Evolutionary conservation across 2,797 vertebrate genomes (phyloP).

Genomic region (Lagodon rhomboides): DNA sequence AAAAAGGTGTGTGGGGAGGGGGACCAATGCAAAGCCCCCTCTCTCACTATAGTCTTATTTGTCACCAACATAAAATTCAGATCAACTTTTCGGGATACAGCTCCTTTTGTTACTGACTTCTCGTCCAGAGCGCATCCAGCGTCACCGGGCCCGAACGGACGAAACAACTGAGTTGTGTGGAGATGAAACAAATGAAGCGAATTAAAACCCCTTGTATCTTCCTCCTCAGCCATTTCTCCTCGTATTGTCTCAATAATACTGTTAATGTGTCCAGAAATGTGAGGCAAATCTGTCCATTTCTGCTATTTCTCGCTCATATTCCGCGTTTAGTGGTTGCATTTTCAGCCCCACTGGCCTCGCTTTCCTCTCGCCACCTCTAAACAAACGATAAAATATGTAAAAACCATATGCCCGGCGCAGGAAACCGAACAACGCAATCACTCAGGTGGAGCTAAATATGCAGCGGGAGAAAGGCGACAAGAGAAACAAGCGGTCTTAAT

Average conservation of each 20-base stretch:
- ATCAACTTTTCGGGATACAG: conserved; percentile 44
- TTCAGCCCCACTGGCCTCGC: neutral
- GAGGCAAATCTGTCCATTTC: too few relatives aligned
- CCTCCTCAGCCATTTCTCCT: neutral
- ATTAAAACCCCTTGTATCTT: neutral
- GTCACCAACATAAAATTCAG: conserved; percentile 76
- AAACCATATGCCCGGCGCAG: conserved; percentile 1
- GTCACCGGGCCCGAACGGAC: neutral
- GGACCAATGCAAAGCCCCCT: conserved; percentile 42
- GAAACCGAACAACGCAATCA: conserved; percentile 40
- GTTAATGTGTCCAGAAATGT: neutral
- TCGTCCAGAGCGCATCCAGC: neutral
- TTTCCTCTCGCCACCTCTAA: conserved; percentile 1
- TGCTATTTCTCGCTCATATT: neutral
- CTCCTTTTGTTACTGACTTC: conserved; percentile 38
- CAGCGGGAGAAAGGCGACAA: conserved; percentile 57
- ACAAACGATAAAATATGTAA: conserved; percentile 17
- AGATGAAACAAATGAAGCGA: neutral
- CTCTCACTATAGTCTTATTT: conserved; percentile 88
- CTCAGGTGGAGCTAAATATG: conserved; percentile 50
- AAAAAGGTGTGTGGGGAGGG: conserved; percentile 34
- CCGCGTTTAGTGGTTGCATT: neutral
- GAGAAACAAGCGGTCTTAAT: conserved; percentile 76
- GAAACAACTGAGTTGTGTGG: neutral
- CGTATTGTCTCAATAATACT: neutral